phyloP scores from a whole-genome alignment of 2,888 invertebrate genomes.

The Augochlorella aurata region DNA sequence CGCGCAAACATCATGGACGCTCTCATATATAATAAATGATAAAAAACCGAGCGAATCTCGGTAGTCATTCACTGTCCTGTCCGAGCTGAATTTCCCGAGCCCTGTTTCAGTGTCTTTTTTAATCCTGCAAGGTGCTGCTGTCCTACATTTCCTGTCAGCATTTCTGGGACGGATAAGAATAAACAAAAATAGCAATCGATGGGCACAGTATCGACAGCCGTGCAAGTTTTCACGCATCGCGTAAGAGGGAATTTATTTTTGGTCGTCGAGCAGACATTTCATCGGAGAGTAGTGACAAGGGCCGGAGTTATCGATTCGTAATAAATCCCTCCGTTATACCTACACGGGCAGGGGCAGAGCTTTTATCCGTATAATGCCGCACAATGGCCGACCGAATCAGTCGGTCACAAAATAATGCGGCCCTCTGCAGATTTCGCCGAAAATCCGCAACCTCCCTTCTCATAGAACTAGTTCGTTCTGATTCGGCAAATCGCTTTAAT shows the following conservation, averaged over 20 bases:
- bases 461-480: conserved; percentile 63
- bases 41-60: not conserved
- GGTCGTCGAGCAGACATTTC: conserved; percentile 68
- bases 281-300: conserved; percentile 70
- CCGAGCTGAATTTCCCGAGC: not conserved
- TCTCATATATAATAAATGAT: not conserved
- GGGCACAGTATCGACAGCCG: conserved; percentile 42
- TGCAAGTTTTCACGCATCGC: conserved; percentile 65
- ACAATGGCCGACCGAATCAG: conserved; percentile 68
- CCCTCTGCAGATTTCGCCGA: conserved; percentile 68
- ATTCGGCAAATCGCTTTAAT: conserved; percentile 72
- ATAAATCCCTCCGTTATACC: conserved; percentile 73
- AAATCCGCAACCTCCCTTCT: conserved; percentile 64
- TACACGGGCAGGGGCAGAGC: conserved; percentile 59
- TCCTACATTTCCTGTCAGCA: not conserved
- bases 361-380: conserved; percentile 73
- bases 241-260: conserved; percentile 70
- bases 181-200: conserved; percentile 3
- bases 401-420: conserved; percentile 72
- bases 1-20: not conserved
- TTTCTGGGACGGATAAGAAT: not conserved
- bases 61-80: not conserved
- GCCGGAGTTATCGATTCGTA: conserved; percentile 74
- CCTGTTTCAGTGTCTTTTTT: not conserved
- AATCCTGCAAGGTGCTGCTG: conserved; percentile 1